These are phyloP conservation scores for Rapana venosa DNA, from an alignment of 2,888 invertebrate genomes.

Conservation along the genomic window DNA sequence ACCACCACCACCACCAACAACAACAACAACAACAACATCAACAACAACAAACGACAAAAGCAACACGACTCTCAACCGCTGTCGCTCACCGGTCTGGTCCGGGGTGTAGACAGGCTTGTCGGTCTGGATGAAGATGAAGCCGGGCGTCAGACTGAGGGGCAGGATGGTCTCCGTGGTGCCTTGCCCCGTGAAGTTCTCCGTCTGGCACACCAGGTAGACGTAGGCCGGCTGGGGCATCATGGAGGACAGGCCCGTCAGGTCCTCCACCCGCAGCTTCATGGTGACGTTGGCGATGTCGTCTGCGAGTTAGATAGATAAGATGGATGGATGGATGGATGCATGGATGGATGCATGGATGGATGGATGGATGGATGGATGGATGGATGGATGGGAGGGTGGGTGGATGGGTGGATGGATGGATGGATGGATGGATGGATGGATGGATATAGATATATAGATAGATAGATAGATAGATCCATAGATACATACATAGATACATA, in stretches of 20 bases:
- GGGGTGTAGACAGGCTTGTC: slow-evolving; percentile 70
- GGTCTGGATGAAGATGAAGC: slow-evolving; percentile 66
- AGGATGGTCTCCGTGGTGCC: slow-evolving; percentile 52
- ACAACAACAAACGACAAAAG: too few relatives aligned
- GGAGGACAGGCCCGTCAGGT: slow-evolving; percentile 43
- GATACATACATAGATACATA: not conserved
- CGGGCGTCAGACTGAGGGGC: slow-evolving; percentile 55
- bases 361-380: not conserved
- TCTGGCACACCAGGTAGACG: slow-evolving; percentile 54
- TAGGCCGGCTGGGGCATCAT: slow-evolving; percentile 43
- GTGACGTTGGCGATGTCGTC: slow-evolving; percentile 51
- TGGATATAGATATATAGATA: too few relatives aligned
- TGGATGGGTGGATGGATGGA: not conserved
- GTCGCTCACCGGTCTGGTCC: slow-evolving; percentile 60
- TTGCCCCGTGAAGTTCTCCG: slow-evolving; percentile 33
- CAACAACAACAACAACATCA: too few relatives aligned
- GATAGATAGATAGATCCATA: not conserved
- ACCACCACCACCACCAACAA: too few relatives aligned
- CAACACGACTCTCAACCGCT: not conserved
- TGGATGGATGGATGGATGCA: not conserved
- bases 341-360: not conserved
- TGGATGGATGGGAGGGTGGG: not conserved
- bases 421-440: not conserved
- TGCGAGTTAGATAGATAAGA: slow-evolving; percentile 11
- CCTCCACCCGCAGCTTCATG: slow-evolving; percentile 44